phyloP scores from a whole-genome alignment of 2,888 invertebrate genomes.

The Megamerina dolium region DNA sequence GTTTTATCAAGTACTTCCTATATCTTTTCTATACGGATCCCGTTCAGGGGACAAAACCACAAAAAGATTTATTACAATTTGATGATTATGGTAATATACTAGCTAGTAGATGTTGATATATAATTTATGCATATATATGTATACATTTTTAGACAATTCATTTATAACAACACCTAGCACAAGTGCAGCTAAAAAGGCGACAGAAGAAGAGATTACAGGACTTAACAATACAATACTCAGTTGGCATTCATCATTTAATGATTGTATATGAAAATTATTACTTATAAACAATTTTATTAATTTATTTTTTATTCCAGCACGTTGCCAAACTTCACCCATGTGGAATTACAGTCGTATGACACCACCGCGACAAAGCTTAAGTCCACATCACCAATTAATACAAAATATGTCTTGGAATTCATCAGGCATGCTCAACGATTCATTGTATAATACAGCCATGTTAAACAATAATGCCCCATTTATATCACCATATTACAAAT shows the following conservation, averaged over 20 bases:
- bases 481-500: conserved; percentile 40
- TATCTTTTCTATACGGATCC: conserved; percentile 46
- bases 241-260: conserved; percentile 49
- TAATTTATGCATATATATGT: background rate
- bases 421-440: too few relatives aligned
- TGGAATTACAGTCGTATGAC: conserved; percentile 38
- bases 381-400: conserved; percentile 29
- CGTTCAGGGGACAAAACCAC: conserved; percentile 51
- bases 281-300: background rate
- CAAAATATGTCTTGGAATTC: conserved; percentile 33
- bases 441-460: too few relatives aligned
- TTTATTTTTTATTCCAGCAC: conserved; percentile 12
- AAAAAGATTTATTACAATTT: conserved; percentile 54
- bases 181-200: background rate
- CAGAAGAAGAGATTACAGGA: background rate
- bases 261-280: conserved; percentile 27
- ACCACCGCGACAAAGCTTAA: conserved; percentile 36
- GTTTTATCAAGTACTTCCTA: conserved; percentile 51
- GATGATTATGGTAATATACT: conserved; percentile 40
- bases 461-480: conserved; percentile 36
- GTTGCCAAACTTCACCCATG: conserved; percentile 25
- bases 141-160: background rate
- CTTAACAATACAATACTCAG: conserved; percentile 38
- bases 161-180: background rate
- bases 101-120: background rate